Evolutionary conservation across 2,888 invertebrate species (phyloP).

Genomic region (Thyatira batis): DNA sequence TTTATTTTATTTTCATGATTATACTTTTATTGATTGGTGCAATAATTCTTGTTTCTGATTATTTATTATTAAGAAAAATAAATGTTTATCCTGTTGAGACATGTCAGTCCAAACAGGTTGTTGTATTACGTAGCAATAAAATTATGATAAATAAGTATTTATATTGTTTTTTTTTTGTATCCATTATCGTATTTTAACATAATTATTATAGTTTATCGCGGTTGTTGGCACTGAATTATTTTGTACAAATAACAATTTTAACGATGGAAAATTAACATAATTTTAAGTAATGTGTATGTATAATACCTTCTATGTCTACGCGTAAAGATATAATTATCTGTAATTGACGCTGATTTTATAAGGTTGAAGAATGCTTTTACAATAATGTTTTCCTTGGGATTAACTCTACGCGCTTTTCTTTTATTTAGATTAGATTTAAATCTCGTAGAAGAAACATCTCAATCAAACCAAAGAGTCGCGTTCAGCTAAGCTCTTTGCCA

Average conservation of each 20-base stretch:
- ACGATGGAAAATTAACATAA: slow-evolving; percentile 70
- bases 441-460: slow-evolving; percentile 47
- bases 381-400: slow-evolving; percentile 29
- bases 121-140: slow-evolving; percentile 55
- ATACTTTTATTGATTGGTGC: slow-evolving; percentile 64
- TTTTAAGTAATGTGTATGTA: slow-evolving; percentile 45
- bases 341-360: slow-evolving; percentile 38
- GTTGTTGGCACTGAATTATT: slow-evolving; percentile 79
- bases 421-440: slow-evolving; percentile 40
- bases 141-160: slow-evolving; percentile 52
- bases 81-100: slow-evolving; percentile 48
- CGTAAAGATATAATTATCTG: slow-evolving; percentile 32
- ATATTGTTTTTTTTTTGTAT: slow-evolving; percentile 68
- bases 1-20: slow-evolving; percentile 23
- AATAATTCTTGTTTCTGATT: slow-evolving; percentile 52
- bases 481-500: slow-evolving; percentile 72
- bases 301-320: slow-evolving; percentile 25
- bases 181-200: slow-evolving; percentile 70
- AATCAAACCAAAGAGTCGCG: slow-evolving; percentile 76
- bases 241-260: slow-evolving; percentile 81
- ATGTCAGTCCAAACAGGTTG: slow-evolving; percentile 48
- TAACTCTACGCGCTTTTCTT: slow-evolving; percentile 33
- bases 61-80: slow-evolving; percentile 36
- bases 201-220: slow-evolving; percentile 75
- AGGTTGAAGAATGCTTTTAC: slow-evolving; percentile 45